These are phyloP conservation scores for Andrena cerasifolii DNA, from an alignment of 1,140 invertebrate species.

Conservation along the genomic window DNA sequence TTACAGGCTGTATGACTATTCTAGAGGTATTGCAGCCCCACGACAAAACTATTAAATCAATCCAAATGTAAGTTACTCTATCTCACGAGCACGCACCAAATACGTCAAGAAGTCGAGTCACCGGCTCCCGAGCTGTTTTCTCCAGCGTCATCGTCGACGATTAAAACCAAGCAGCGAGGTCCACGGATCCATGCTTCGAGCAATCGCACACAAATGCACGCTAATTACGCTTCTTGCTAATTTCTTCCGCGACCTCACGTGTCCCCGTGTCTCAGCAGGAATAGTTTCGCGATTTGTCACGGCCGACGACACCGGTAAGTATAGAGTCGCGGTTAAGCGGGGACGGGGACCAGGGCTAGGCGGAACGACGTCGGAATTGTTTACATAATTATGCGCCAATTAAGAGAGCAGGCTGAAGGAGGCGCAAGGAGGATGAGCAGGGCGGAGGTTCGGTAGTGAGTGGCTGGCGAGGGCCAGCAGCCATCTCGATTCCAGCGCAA, in stretches of 20 bases:
- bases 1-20: too few species aligned
- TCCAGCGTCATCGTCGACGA: too few species aligned
- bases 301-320: constrained; percentile 50
- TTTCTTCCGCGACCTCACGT: constrained; percentile 29
- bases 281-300: constrained; percentile 56
- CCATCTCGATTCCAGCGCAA: constrained; percentile 76
- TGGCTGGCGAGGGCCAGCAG: constrained; percentile 70
- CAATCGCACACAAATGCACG: constrained; percentile 11
- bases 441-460: constrained; percentile 68
- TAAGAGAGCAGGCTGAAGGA: constrained; percentile 72
- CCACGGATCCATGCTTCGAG: background rate
- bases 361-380: constrained; percentile 70
- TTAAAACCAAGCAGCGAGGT: background rate
- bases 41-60: too few species aligned
- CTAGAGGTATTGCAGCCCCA: too few species aligned
- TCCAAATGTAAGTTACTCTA: too few species aligned
- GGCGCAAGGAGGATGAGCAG: constrained; percentile 48
- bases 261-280: background rate
- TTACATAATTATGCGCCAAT: constrained; percentile 81
- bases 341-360: constrained; percentile 1
- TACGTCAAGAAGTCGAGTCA: too few species aligned
- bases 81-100: too few species aligned
- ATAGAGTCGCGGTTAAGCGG: constrained; percentile 53
- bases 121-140: too few species aligned
- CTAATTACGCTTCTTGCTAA: constrained; percentile 39